A percentile compares a stretch with the other conserved stretches of the same genome.
Conservation (phyloP, 2,888 invertebrate genomes). For the Oconnorella tubifera region DNA sequence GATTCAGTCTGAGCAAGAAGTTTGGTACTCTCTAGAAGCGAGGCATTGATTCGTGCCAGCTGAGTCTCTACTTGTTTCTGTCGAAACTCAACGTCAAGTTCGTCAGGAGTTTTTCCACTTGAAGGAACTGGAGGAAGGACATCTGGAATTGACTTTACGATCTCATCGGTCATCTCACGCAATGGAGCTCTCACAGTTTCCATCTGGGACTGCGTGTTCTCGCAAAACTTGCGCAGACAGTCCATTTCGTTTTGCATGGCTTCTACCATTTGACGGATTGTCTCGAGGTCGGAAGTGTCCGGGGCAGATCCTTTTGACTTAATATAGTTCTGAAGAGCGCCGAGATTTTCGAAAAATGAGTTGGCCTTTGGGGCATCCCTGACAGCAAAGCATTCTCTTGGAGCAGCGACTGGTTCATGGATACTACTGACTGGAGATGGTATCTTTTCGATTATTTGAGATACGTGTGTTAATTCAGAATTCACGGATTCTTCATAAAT, state of each 20-base stretch:
- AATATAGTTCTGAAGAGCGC: neutral
- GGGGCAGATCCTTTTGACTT: neutral
- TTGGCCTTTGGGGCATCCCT: too few relatives aligned
- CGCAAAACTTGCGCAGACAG: slow-evolving; percentile 13
- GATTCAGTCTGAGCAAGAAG: slow-evolving; percentile 18
- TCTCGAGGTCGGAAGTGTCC: slow-evolving; percentile 79
- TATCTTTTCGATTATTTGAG: too few relatives aligned
- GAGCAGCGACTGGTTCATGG: too few relatives aligned
- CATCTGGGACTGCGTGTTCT: slow-evolving; percentile 15
- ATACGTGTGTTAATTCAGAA: too few relatives aligned
- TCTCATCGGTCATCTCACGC: slow-evolving; percentile 8
- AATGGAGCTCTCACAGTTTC: slow-evolving; percentile 17
- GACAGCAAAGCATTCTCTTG: too few relatives aligned
- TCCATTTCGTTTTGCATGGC: slow-evolving; percentile 11
- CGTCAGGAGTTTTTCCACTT: slow-evolving; percentile 16
- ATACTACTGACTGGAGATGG: too few relatives aligned
- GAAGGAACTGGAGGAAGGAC: neutral
- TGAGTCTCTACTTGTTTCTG: slow-evolving; percentile 18
- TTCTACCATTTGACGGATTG: slow-evolving; percentile 60
- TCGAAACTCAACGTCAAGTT: slow-evolving; percentile 15
- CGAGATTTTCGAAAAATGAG: neutral
- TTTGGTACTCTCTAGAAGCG: slow-evolving; percentile 13
- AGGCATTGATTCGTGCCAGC: slow-evolving; percentile 19
- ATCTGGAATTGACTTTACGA: slow-evolving; percentile 10
- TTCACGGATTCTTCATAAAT: too few relatives aligned